A percentile compares a stretch with the other conserved stretches of the same genome.
Evolutionary conservation across 2,113 vertebrate genomes (phyloP).

Genomic region (Brachypodius melanocephalos): DNA sequence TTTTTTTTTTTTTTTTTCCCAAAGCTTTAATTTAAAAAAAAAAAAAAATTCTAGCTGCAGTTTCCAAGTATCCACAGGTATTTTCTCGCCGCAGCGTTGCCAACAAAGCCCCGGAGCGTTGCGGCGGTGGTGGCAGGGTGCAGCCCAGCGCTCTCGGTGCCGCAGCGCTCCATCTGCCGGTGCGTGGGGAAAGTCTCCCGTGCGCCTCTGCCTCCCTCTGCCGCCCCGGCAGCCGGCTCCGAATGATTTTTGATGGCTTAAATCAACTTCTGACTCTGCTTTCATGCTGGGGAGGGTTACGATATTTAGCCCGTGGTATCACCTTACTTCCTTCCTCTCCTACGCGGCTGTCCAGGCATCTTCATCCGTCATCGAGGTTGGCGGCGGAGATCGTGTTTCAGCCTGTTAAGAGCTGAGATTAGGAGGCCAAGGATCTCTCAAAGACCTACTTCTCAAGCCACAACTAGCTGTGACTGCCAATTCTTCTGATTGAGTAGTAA

Average conservation of each 20-base stretch:
- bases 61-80: neutral
- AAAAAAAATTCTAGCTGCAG: too few species aligned
- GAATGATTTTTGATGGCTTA: neutral
- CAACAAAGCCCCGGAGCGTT: rapidly evolving
- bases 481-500: neutral
- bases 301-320: neutral
- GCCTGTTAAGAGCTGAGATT: neutral
- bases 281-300: neutral
- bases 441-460: neutral
- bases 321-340: constrained; percentile 10
- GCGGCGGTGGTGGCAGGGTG: rapidly evolving
- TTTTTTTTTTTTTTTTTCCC: rapidly evolving
- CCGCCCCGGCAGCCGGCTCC: neutral
- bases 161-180: constrained; percentile 18
- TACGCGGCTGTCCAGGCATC: neutral
- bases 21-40: neutral
- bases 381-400: neutral
- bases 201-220: neutral
- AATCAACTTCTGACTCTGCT: neutral
- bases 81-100: neutral
- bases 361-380: neutral
- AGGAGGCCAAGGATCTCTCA: neutral
- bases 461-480: neutral
- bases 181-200: neutral
- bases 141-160: neutral